A percentile compares a stretch with the other conserved stretches of the same genome.
These are phyloP conservation scores for Plectropomus leopardus DNA, from an alignment of 2,113 vertebrate species.

Conservation along the genomic window DNA sequence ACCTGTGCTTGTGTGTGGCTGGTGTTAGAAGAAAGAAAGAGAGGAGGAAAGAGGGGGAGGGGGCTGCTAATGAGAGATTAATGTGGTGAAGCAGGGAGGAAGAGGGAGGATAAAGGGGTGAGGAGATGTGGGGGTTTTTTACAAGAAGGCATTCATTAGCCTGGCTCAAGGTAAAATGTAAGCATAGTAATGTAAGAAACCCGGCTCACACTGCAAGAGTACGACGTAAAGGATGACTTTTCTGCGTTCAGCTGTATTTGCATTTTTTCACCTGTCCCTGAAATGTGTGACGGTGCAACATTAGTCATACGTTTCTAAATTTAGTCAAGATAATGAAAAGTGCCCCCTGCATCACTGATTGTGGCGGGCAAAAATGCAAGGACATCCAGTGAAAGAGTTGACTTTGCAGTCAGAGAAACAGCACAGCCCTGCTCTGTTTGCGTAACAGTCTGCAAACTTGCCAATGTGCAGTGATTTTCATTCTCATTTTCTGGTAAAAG, in stretches of 20 bases:
- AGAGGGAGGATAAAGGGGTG: constrained; percentile 40
- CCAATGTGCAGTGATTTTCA: no score
- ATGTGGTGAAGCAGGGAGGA: constrained; percentile 64
- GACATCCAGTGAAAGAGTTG: constrained; percentile 18
- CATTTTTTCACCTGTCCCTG: background rate
- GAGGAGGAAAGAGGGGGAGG: constrained; percentile 7
- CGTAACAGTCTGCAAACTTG: background rate
- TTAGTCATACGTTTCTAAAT: constrained; percentile 12
- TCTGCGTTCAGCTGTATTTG: background rate
- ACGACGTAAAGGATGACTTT: background rate
- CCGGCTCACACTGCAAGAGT: background rate
- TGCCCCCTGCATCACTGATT: background rate
- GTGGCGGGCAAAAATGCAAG: constrained; percentile 13
- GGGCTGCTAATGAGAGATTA: constrained; percentile 73
- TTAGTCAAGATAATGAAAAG: constrained; percentile 15
- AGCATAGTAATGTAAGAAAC: background rate
- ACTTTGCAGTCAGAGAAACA: constrained; percentile 16
- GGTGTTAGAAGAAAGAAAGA: constrained; percentile 38
- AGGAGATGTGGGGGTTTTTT: constrained; percentile 17
- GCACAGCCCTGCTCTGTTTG: background rate
- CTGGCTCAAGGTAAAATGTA: constrained; percentile 17
- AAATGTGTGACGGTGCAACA: background rate
- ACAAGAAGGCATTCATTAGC: constrained; percentile 11
- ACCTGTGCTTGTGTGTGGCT: constrained; percentile 31
- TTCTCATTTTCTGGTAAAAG: background rate